phyloP scores from a whole-genome alignment of 2,797 vertebrate species.

The Triplophysa yarkandensis region DNA sequence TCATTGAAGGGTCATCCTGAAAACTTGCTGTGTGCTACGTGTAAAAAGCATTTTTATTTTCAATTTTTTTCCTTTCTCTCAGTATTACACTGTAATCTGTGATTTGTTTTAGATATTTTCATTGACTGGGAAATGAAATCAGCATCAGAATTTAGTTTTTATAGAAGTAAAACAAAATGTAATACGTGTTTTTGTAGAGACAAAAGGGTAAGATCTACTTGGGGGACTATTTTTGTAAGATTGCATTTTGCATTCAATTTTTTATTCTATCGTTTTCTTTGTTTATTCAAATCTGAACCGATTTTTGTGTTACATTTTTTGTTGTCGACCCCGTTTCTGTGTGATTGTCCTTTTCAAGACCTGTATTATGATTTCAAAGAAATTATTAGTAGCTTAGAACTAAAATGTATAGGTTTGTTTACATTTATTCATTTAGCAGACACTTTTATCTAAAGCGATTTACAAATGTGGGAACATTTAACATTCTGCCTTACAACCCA shows the following conservation, averaged over 20 bases:
- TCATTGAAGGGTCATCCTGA: background rate
- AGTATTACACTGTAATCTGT: constrained; percentile 17
- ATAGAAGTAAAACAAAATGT: constrained; percentile 58
- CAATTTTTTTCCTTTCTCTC: background rate
- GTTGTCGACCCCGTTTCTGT: background rate
- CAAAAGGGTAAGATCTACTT: background rate
- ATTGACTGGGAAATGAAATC: constrained; percentile 60
- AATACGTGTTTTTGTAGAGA: constrained; percentile 17
- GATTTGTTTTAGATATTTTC: background rate
- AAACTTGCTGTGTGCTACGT: background rate
- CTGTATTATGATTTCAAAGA: background rate
- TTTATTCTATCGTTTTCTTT: background rate
- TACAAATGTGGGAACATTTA: background rate
- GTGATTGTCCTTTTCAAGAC: background rate
- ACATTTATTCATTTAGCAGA: background rate
- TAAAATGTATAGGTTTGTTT: background rate
- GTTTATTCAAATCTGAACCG: background rate
- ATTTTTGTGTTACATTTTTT: background rate
- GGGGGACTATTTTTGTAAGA: background rate
- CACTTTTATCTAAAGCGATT: background rate
- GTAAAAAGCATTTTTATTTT: background rate
- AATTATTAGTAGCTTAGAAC: background rate
- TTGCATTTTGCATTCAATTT: background rate
- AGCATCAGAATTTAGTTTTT: constrained; percentile 52
- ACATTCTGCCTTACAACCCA: background rate